Conservation (phyloP, 2,888 invertebrate species). For the Caenorhabditis sinica region DNA sequence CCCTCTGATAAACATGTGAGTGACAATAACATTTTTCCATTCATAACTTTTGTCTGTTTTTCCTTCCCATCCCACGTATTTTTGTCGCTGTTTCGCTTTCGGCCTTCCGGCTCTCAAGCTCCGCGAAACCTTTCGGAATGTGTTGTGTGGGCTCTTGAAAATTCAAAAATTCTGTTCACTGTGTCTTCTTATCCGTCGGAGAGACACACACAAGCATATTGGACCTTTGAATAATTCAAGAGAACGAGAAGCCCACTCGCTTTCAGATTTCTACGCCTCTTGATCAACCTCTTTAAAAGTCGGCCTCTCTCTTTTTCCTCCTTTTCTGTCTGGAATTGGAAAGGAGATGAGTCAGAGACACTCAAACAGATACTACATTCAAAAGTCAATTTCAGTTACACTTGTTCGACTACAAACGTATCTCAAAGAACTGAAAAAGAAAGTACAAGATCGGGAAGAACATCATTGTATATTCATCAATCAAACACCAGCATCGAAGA, state of each 20-base stretch:
- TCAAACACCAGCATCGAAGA: slow-evolving; percentile 19
- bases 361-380: slow-evolving; percentile 32
- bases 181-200: slow-evolving; percentile 33
- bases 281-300: slow-evolving; percentile 35
- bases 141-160: slow-evolving; percentile 26
- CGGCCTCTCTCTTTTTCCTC: slow-evolving; percentile 11
- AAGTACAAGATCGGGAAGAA: slow-evolving; percentile 8
- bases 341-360: slow-evolving; percentile 41
- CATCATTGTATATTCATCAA: slow-evolving; percentile 10
- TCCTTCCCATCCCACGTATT: background rate
- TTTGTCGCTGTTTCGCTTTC: background rate
- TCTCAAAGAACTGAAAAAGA: background rate
- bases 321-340: slow-evolving; percentile 19
- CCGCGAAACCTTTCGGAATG: slow-evolving; percentile 20
- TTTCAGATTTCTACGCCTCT: slow-evolving; percentile 41
- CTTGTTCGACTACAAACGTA: background rate
- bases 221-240: slow-evolving; percentile 48
- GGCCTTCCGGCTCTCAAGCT: background rate
- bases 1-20: slow-evolving; percentile 26
- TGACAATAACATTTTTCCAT: slow-evolving; percentile 50
- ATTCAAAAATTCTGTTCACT: slow-evolving; percentile 33
- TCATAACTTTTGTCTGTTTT: slow-evolving; percentile 30
- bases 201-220: slow-evolving; percentile 6
- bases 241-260: slow-evolving; percentile 41
- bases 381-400: slow-evolving; percentile 24